These are phyloP conservation scores for Tromatobia lineatoria DNA, from an alignment of 2,888 invertebrate species.

Conservation along the genomic window DNA sequence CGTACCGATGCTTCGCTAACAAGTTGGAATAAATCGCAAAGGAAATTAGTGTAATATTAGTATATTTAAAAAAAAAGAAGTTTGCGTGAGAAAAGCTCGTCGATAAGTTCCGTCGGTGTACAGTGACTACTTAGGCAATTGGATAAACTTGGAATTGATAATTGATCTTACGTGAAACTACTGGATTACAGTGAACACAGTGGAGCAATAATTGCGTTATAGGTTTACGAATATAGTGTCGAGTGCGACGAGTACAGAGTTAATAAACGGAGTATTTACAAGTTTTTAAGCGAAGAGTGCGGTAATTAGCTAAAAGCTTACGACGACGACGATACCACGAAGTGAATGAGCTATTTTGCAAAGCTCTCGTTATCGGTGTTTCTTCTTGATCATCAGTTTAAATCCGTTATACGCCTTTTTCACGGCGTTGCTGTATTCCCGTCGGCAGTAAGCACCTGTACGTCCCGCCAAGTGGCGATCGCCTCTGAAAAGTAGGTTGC, in stretches of 20 bases:
- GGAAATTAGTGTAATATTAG: not conserved
- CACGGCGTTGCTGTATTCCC: not conserved
- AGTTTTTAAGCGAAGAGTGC: too few relatives aligned
- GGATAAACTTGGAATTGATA: slow-evolving; percentile 34
- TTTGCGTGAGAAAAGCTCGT: not conserved
- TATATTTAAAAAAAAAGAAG: not conserved
- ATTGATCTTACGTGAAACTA: not conserved
- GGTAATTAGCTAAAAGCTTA: too few relatives aligned
- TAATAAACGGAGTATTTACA: too few relatives aligned
- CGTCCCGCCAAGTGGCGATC: slow-evolving; percentile 25
- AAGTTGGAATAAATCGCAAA: not conserved
- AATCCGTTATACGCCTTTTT: not conserved
- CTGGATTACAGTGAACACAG: slow-evolving; percentile 9
- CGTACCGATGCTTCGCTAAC: not conserved
- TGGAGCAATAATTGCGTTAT: not conserved
- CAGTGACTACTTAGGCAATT: slow-evolving; percentile 19
- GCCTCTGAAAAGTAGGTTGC: slow-evolving; percentile 70
- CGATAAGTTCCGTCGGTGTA: not conserved
- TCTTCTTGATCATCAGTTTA: not conserved
- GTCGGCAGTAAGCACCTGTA: slow-evolving; percentile 32
- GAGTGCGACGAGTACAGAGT: not conserved
- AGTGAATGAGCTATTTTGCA: too few relatives aligned
- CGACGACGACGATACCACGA: too few relatives aligned
- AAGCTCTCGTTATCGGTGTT: not conserved
- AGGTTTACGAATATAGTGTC: not conserved